Evolutionary conservation across 2,113 vertebrate species (phyloP).

Genomic region (Nipponia nippon): DNA sequence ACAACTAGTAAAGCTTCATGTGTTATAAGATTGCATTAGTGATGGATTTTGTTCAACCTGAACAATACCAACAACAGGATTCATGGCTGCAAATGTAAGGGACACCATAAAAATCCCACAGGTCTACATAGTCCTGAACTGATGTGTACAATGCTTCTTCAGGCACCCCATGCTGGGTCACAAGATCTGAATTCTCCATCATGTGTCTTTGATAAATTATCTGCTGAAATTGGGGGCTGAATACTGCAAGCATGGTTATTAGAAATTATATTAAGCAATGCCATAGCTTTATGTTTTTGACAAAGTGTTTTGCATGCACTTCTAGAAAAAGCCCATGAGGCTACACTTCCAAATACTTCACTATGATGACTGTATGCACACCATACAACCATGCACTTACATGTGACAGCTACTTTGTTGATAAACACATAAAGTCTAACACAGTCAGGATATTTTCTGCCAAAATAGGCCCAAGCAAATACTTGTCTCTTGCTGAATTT

Average conservation of each 20-base stretch:
- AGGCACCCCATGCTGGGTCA: fast-evolving
- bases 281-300: neutral
- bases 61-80: neutral
- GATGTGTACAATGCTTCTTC: neutral
- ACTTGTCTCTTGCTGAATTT: neutral
- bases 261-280: neutral
- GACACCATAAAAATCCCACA: neutral
- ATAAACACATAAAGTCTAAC: neutral
- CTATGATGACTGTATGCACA: neutral
- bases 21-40: neutral
- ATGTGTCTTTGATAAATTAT: neutral
- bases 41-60: neutral
- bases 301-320: neutral
- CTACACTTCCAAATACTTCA: neutral
- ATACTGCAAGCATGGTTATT: neutral
- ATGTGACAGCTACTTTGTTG: neutral
- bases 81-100: fast-evolving
- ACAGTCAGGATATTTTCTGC: neutral
- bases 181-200: neutral
- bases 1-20: neutral
- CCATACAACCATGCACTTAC: neutral
- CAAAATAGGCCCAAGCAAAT: neutral
- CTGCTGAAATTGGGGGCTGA: neutral
- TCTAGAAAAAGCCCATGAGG: neutral
- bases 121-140: neutral